Percentiles rank a stretch among this genome's conserved stretches.
phyloP scores from a whole-genome alignment of 2,888 invertebrate genomes.

The Oxyteleia sp. region DNA sequence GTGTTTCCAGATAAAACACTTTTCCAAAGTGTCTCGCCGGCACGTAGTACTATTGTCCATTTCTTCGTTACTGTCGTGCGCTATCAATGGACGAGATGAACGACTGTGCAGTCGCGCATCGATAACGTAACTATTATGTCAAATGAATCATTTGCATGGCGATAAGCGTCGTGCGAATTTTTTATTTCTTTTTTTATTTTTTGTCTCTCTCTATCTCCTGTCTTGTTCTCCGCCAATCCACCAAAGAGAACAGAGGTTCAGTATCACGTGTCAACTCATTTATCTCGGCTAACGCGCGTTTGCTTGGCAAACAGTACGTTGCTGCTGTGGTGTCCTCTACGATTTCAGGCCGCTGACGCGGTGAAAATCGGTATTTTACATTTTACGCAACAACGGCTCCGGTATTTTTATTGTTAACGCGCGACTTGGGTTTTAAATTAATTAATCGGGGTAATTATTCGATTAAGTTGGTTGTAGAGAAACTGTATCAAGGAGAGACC shows the following conservation, averaged over 20 bases:
- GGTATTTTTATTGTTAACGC: neutral
- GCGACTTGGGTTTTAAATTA: neutral
- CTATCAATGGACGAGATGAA: conserved; percentile 17
- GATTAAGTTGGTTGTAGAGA: too few relatives aligned
- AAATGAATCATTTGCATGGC: conserved; percentile 20
- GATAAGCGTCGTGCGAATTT: conserved; percentile 1
- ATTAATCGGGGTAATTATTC: too few relatives aligned
- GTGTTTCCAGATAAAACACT: neutral
- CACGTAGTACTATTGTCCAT: conserved; percentile 16
- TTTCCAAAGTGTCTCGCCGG: neutral
- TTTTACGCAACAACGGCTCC: neutral
- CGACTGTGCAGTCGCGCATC: neutral
- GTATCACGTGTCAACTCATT: conserved; percentile 26
- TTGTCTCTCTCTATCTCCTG: neutral
- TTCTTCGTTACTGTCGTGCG: neutral
- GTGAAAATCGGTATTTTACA: conserved; percentile 23
- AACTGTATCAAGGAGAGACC: too few relatives aligned
- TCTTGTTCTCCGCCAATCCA: conserved; percentile 2
- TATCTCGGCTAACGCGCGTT: conserved; percentile 25
- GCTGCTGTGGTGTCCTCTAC: conserved; percentile 4
- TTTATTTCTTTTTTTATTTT: too few relatives aligned
- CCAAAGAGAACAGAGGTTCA: conserved; percentile 28
- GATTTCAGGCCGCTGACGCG: neutral
- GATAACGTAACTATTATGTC: conserved; percentile 25
- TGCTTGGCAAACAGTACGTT: conserved; percentile 8